Conservation (phyloP, 2,888 invertebrate species). For the Adelphocoris suturalis region DNA sequence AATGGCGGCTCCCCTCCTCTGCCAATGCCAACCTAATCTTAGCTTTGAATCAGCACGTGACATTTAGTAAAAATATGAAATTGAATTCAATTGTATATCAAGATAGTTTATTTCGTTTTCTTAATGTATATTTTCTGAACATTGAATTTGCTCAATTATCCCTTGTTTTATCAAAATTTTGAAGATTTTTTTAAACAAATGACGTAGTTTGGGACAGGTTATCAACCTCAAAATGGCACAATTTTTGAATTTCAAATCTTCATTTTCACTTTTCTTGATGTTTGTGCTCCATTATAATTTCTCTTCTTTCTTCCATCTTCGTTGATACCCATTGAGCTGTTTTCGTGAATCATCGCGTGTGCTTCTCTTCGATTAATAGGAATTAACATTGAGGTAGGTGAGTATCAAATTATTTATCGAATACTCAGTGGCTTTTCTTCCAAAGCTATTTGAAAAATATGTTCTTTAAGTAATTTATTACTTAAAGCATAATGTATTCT, state of each 20-base stretch:
- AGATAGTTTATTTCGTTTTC: neutral
- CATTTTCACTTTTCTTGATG: conserved; percentile 1
- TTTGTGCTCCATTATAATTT: neutral
- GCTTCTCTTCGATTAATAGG: too few species aligned
- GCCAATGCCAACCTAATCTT: conserved; percentile 66
- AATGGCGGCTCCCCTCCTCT: conserved; percentile 74
- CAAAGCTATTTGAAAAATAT: too few species aligned
- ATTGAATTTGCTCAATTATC: neutral
- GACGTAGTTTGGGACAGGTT: neutral
- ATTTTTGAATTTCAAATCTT: conserved; percentile 36
- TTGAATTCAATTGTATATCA: neutral
- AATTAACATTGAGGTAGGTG: too few species aligned
- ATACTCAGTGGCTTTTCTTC: too few species aligned
- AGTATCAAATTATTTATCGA: too few species aligned
- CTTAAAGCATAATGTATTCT: too few species aligned
- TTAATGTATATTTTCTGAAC: neutral
- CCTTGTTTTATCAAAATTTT: neutral
- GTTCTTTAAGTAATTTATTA: too few species aligned
- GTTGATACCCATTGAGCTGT: neutral
- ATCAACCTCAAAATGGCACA: conserved; percentile 17
- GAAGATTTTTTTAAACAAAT: neutral
- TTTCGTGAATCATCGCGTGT: too few species aligned
- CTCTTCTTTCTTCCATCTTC: neutral
- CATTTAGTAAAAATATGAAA: conserved; percentile 53
- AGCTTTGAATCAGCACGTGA: conserved; percentile 67